phyloP scores from a whole-genome alignment of 2,797 vertebrate genomes.

The Phoeniculus purpureus region DNA sequence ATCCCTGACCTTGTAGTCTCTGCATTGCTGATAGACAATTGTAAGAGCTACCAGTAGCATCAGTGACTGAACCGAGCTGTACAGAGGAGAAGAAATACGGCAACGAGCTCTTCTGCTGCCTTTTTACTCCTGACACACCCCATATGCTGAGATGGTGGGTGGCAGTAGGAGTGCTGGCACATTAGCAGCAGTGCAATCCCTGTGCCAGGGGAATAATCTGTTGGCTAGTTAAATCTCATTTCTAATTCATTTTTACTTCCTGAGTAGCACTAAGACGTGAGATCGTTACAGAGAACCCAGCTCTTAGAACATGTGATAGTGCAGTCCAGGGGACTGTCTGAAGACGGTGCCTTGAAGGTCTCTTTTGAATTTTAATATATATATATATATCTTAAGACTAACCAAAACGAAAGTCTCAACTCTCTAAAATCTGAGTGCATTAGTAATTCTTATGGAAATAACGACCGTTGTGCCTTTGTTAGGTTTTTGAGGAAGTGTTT shows the following conservation, averaged over 20 bases:
- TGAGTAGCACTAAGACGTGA: background rate
- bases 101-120: conserved; percentile 5
- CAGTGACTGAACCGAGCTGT: background rate
- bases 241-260: conserved; percentile 28
- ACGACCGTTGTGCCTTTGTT: background rate
- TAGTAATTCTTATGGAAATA: background rate
- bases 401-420: background rate
- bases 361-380: background rate
- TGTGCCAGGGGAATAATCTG: conserved; percentile 54
- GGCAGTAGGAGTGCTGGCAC: conserved; percentile 47
- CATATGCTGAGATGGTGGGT: conserved; percentile 60
- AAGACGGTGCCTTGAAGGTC: background rate
- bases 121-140: conserved; percentile 48
- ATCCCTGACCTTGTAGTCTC: background rate
- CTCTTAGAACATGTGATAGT: background rate
- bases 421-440: background rate
- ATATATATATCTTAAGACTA: background rate
- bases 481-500: background rate
- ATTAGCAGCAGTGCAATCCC: background rate
- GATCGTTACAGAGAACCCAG: background rate
- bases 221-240: conserved; percentile 40
- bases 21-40: background rate
- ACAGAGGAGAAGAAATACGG: background rate
- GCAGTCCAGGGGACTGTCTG: background rate
- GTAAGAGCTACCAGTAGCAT: background rate